Evolutionary conservation across 2,113 vertebrate genomes (phyloP).

Genomic region (Bostrychus sinensis): DNA sequence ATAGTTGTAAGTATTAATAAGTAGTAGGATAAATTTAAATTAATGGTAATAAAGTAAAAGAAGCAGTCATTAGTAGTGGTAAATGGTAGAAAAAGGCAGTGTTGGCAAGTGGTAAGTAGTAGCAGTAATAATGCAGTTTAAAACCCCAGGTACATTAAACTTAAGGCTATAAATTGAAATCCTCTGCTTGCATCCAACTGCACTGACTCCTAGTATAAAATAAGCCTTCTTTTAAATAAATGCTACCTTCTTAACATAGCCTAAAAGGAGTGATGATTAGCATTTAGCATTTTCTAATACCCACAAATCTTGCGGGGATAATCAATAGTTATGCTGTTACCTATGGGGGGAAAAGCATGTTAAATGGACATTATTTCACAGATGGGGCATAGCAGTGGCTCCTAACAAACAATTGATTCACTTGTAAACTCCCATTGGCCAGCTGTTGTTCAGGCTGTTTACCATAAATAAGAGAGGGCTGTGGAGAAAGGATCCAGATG

Average conservation of each 20-base stretch:
- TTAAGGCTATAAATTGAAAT: no score
- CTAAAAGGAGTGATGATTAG: conserved; percentile 25
- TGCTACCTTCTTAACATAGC: conserved; percentile 14
- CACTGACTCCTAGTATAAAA: no score
- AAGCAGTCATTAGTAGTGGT: no score
- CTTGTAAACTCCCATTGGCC: conserved; percentile 82
- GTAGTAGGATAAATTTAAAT: no score
- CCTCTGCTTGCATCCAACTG: no score
- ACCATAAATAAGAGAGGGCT: conserved; percentile 78
- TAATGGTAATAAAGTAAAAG: no score
- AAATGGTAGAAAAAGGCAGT: no score
- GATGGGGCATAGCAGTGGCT: conserved; percentile 73
- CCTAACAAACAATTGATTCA: conserved; percentile 84
- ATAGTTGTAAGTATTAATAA: no score
- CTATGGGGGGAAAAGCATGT: conserved; percentile 75
- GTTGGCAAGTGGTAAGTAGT: no score
- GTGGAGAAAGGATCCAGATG: conserved; percentile 81
- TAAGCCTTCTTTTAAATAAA: not conserved
- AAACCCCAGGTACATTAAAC: no score
- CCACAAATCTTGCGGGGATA: conserved; percentile 55
- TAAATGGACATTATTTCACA: conserved; percentile 81
- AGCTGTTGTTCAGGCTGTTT: conserved; percentile 85
- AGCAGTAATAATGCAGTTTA: no score
- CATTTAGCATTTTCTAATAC: conserved; percentile 41
- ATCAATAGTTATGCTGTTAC: conserved; percentile 66